phyloP scores from a whole-genome alignment of 1,140 invertebrate species.

The Pseudoatta argentina region DNA sequence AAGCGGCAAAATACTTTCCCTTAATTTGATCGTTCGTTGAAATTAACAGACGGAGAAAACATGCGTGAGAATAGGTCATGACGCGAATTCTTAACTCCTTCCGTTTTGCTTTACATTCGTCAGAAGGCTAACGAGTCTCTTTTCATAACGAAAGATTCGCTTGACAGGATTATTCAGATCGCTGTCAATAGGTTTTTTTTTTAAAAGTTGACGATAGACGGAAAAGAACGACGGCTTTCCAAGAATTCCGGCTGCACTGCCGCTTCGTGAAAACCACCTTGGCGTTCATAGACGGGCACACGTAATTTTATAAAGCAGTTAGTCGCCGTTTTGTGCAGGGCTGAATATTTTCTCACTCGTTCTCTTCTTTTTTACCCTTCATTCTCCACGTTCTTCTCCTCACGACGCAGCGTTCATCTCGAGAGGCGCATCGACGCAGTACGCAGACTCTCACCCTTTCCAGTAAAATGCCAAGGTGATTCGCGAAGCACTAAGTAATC shows the following conservation, averaged over 20 bases:
- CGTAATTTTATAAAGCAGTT: constrained; percentile 70
- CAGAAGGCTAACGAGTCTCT: background rate
- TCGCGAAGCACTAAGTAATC: constrained; percentile 47
- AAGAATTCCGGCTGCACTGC: constrained; percentile 42
- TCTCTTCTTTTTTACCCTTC: background rate
- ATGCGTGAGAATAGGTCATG: background rate
- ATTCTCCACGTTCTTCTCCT: background rate
- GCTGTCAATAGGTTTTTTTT: background rate
- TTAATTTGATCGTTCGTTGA: constrained; percentile 4
- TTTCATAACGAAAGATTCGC: background rate
- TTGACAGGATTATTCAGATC: constrained; percentile 18
- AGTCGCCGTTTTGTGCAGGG: constrained; percentile 10
- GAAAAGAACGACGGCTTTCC: constrained; percentile 3
- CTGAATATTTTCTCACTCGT: constrained; percentile 46
- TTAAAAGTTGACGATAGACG: background rate
- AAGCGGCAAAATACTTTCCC: background rate
- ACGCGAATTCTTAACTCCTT: background rate
- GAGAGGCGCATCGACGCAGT: background rate
- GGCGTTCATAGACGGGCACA: background rate
- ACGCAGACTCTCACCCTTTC: background rate
- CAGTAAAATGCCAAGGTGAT: constrained; percentile 59
- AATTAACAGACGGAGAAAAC: background rate
- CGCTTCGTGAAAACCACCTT: constrained; percentile 28
- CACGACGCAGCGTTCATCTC: constrained; percentile 13
- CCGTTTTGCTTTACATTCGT: background rate